These are phyloP conservation scores for Poecile atricapillus DNA, from an alignment of 2,113 vertebrate genomes.

Conservation along the genomic window DNA sequence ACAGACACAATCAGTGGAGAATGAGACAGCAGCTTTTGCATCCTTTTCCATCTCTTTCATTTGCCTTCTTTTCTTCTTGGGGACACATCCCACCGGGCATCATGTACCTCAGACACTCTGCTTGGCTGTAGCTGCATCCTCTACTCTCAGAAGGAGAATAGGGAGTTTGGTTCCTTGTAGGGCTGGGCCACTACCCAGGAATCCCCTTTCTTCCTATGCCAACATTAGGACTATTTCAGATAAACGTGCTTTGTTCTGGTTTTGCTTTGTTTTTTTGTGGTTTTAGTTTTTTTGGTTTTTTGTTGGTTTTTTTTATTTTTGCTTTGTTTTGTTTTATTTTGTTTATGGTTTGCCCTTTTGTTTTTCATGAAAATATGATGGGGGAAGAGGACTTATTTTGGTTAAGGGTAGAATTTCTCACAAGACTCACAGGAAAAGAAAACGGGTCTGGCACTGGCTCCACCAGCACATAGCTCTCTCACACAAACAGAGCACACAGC, in stretches of 20 bases:
- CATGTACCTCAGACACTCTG: not conserved
- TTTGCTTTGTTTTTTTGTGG: not conserved
- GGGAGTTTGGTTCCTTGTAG: not conserved
- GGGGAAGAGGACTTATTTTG: not conserved
- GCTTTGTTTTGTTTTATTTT: not conserved
- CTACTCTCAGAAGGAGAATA: not conserved
- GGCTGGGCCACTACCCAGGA: not conserved
- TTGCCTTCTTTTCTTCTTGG: not conserved
- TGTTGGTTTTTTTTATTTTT: not conserved
- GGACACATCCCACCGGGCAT: not conserved
- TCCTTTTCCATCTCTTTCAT: not conserved
- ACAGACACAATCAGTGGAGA: not conserved
- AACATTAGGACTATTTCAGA: not conserved
- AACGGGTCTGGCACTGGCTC: not conserved
- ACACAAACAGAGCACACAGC: not conserved
- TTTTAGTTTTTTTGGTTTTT: too few relatives aligned
- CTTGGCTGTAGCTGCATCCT: not conserved
- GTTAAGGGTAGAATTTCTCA: not conserved
- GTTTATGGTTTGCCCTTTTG: not conserved
- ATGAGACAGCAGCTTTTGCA: slow-evolving; percentile 17
- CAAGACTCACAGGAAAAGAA: not conserved
- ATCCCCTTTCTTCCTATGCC: not conserved
- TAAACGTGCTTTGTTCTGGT: not conserved
- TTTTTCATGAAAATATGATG: not conserved
- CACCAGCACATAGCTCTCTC: not conserved